Evolutionary conservation across 2,113 vertebrate species (phyloP), one percentile per base, ranked within the genome.

Genomic region (Excalfactoria chinensis): DNA sequence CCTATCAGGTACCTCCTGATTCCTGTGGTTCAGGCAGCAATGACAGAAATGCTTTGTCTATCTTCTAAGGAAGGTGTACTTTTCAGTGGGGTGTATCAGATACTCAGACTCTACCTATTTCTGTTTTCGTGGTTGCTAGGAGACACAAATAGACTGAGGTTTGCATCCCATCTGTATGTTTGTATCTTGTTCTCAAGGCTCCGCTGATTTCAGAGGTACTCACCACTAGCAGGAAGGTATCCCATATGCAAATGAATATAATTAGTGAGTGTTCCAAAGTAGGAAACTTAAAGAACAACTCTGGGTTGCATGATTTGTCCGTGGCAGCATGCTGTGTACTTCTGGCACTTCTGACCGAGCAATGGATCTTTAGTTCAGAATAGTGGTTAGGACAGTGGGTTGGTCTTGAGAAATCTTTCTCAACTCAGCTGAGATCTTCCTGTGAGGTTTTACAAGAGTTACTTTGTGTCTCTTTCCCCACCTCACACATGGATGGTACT

Each of bases 321-420:
- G 26, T 23, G 51, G 41, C 67, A 78, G 9, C 35, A 40, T 35
- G 44, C 35, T 7, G 2, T 14, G 34, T 2, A 32, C 51, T 53
- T 53, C 51, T 53, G 46, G 51, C 17, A 35, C 1, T 1, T 41
- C 26, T 37, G 62, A 43, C 23, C 16, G 43, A 37, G n/a, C 73
- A 94, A 32, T 23, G 84, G 58, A 21, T 43, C 23, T 0, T 2
- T 73, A 64, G 35, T n/a, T 37, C 46, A 35, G 13, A 78, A 71
- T 0, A 58, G 21, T 10, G 11, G 21, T 46, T 44, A 72, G 74
- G 25, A 51, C 10, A 41, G 2, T 0, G 0, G 20, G 6, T 0
- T 79, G 62, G 21, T 28, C 34, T 37, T 22, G 21, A 63, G 68
- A 86, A 86, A 49, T 26, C 10, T 63, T 89, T 89, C 32, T 70